phyloP scores from a whole-genome alignment of 2,888 invertebrate species.

The Melinaea marsaeus region DNA sequence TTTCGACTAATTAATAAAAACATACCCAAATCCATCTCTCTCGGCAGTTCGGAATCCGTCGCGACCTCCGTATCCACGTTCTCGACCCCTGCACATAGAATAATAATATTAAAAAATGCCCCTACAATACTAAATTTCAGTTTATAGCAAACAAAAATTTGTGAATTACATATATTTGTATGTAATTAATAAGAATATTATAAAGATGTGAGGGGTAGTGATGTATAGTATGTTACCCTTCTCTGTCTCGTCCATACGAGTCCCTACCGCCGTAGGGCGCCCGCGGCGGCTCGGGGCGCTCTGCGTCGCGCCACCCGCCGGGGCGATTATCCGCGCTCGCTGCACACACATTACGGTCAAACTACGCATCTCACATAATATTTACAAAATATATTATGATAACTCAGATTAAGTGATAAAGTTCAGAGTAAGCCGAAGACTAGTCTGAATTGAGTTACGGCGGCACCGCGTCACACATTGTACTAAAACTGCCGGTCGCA shows the following conservation, averaged over 20 bases:
- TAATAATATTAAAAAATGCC: not conserved
- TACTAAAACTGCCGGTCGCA: constrained; percentile 83
- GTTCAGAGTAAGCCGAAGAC: constrained; percentile 79
- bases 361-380: not conserved
- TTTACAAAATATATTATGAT: not conserved
- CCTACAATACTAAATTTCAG: too few species aligned
- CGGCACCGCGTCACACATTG: constrained; percentile 80
- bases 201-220: too few species aligned
- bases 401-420: constrained; percentile 51
- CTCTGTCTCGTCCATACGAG: constrained; percentile 65
- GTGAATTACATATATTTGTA: not conserved
- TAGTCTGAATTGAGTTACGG: constrained; percentile 91
- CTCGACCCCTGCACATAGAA: constrained; percentile 24
- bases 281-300: constrained; percentile 62
- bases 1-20: not conserved
- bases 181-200: too few species aligned
- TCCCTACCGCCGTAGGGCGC: constrained; percentile 72
- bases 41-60: constrained; percentile 69
- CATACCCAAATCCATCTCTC: constrained; percentile 48
- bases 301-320: constrained; percentile 74
- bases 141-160: not conserved
- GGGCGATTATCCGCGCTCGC: constrained; percentile 68
- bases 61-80: constrained; percentile 61
- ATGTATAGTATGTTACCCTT: constrained; percentile 16
- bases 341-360: constrained; percentile 30